Evolutionary conservation across 1,140 invertebrate genomes (phyloP), one percentile per base, ranked within the genome.

Genomic region (Pollicipes pollicipes): DNA sequence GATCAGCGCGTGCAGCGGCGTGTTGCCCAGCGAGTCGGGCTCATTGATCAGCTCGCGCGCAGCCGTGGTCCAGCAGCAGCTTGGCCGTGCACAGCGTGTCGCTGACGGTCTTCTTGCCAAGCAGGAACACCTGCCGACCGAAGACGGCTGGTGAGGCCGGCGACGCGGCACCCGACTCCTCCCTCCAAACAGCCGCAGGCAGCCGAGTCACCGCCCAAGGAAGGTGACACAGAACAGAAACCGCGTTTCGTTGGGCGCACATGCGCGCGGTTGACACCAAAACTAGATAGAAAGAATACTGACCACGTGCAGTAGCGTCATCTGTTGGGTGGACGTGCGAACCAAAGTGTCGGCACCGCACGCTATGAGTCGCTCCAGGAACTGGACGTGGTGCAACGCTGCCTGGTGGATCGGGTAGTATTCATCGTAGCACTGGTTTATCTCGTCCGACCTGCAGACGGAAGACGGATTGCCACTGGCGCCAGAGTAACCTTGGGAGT

Each of bases 381-480:
- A 88, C 73, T 85, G 84, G 37, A 83, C 81, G 73, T 87, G 84
- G 75, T 88, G 86, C 31, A 87, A 80, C 10, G 85, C 85, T 2
- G 87, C 87, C 75, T 88, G 86, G 77, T 88, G 87, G 69, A 89
- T 87, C 10, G 87, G 87, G 79, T 87, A 88, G 77, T 88, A 88
- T 80, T 89, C 87, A 76, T 89, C 87, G 79, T 86, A 88, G 68
- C 87, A 84, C 68, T 86, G 83, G 77, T 89, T 87, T 24, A 89
- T 86, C 78, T 89, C 87, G 73, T 88, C 86, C 31, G 84, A 84
- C 63, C 76, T 75, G 73, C 17, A 29, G n/a, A 37, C 30, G 30
- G 31, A n/a, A n/a, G n/a, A n/a, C n/a, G n/a, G n/a, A n/a, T n/a
- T n/a, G n/a, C n/a, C 30, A 35, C 24, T 45, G 58, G 58, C 21